Evolutionary conservation across 1,140 invertebrate species (phyloP), one percentile per base, ranked within the genome.

Genomic region (Neodiprion fabricii): DNA sequence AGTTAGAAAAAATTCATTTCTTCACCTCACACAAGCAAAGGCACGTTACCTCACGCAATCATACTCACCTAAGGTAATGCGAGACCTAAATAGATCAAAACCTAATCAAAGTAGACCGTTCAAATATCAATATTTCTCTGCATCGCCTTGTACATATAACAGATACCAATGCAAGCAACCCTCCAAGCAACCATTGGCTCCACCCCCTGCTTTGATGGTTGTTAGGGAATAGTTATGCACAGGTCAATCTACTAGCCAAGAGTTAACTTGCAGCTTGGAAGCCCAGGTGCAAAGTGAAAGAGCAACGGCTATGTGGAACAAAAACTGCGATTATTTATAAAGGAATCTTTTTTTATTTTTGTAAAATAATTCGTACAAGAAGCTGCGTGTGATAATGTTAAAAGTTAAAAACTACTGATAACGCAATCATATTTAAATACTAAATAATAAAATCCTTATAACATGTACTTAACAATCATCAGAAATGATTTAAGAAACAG

Each of bases 31-130:
- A 40, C 28, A 40, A 40, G 28, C 28, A 40, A 40, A 40, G 28
- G 5, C 28, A 40, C 1, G 28, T 40, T 40, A 40, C 28, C 28
- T 40, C 28, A 40, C 28, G 28, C 28, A 40, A 40, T 40, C 28
- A 40, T 40, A 40, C 28, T 40, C 28, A 40, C 28, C 28, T 40
- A 40, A 40, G 28, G 28, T 40, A 40, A 5, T 40, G 28, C 28
- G 28, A 40, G 28, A 40, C 28, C 28, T 40, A 40, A 61, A 61
- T 14, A 61, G 8, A 14, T 61, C n/a, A 7, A 9, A 84, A 95
- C 94, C 23, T 93, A 94, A 53, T 94, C 86, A 12, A 94, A 93
- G 47, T 94, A 95, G 9, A 93, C 93, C 72, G 90, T 90, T 40
- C 93, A 91, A 93, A 93, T 94, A 90, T 93, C 91, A 71, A 94